phyloP scores from a whole-genome alignment of 2,113 vertebrate genomes.

The Rhynchomys soricoides region DNA sequence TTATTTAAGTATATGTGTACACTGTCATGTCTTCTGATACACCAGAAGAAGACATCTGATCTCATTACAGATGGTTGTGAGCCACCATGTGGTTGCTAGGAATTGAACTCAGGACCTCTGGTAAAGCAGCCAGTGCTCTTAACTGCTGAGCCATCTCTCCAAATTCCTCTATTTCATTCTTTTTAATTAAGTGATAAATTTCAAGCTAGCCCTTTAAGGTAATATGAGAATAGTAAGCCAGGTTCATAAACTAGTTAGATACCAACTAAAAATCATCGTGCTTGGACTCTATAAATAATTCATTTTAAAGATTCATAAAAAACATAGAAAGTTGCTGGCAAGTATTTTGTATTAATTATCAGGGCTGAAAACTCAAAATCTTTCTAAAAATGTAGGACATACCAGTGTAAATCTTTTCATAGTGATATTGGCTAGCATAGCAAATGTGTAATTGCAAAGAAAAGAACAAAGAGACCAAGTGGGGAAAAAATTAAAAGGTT shows the following conservation, averaged over 20 bases:
- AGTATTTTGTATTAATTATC: slow-evolving; percentile 79
- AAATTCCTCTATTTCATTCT: slow-evolving; percentile 26
- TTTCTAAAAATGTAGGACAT: slow-evolving; percentile 69
- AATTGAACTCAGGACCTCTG: too few species aligned
- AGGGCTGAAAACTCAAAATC: slow-evolving; percentile 57
- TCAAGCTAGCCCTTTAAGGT: not conserved
- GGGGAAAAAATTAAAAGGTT: not conserved
- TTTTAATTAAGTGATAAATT: slow-evolving; percentile 46
- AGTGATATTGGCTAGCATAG: slow-evolving; percentile 7
- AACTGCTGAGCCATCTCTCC: too few species aligned
- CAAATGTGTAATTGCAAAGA: slow-evolving; percentile 60
- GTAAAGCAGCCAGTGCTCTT: too few species aligned
- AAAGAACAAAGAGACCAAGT: not conserved
- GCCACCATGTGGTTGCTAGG: too few species aligned
- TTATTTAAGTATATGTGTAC: too few species aligned
- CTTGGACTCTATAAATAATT: not conserved
- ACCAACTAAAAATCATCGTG: slow-evolving; percentile 10
- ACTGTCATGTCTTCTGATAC: too few species aligned
- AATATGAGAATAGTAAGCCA: not conserved
- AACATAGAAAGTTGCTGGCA: slow-evolving; percentile 40
- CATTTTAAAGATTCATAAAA: slow-evolving; percentile 42
- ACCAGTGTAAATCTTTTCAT: slow-evolving; percentile 64
- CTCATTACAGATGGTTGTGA: too few species aligned
- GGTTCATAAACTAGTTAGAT: slow-evolving; percentile 16
- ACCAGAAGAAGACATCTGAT: too few species aligned